Conservation (phyloP, 2,113 vertebrate species). For the Tragelaphus scriptus region DNA sequence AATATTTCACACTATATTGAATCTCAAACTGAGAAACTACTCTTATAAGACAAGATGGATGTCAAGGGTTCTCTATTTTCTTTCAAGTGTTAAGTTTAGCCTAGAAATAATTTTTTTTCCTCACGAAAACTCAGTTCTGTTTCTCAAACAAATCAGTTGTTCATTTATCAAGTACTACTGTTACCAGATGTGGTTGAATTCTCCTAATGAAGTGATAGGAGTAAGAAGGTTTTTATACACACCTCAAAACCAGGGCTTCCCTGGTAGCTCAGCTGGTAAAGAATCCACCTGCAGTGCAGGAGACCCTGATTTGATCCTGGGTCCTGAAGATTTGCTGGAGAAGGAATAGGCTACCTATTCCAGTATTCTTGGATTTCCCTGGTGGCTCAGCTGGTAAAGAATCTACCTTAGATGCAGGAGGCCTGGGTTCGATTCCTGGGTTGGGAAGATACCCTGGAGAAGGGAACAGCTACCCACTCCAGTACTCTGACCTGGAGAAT, state of each 20-base stretch:
- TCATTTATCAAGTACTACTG: not conserved
- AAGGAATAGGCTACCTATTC: not conserved
- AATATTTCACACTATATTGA: constrained; percentile 52
- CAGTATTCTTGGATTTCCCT: not conserved
- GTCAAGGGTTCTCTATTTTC: constrained; percentile 63
- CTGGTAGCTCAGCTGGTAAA: not conserved
- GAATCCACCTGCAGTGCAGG: not conserved
- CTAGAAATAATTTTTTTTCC: constrained; percentile 24
- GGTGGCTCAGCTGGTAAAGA: not conserved
- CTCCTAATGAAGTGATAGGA: not conserved
- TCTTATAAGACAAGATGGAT: constrained; percentile 54
- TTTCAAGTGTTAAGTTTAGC: constrained; percentile 58
- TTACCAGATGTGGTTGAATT: not conserved
- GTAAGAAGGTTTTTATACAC: not conserved
- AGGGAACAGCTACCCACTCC: not conserved
- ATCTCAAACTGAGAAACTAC: constrained; percentile 58
- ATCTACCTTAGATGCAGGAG: not conserved
- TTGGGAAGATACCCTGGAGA: not conserved
- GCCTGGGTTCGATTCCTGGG: not conserved
- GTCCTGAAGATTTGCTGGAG: not conserved
- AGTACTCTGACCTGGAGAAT: not conserved
- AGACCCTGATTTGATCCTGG: not conserved
- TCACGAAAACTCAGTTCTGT: constrained; percentile 14
- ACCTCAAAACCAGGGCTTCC: not conserved
- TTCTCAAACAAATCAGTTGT: not conserved